Evolutionary conservation across 2,113 vertebrate genomes (phyloP).

Genomic region (Stomatorhinus ivindoensis): DNA sequence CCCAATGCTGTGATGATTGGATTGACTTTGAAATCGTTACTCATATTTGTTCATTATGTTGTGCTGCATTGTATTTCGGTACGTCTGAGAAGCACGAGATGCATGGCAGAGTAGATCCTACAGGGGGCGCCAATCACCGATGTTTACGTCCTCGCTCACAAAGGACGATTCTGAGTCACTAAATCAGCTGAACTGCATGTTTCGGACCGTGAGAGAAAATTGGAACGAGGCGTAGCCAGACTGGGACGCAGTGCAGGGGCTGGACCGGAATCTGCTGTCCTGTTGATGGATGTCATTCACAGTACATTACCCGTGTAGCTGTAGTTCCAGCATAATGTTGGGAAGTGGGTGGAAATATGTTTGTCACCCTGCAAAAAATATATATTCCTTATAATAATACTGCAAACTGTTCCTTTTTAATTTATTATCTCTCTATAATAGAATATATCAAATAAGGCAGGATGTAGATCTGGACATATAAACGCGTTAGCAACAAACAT

Average conservation of each 20-base stretch:
- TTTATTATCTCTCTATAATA: not conserved
- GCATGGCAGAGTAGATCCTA: not conserved
- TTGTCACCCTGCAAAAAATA: not conserved
- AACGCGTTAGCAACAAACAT: not conserved
- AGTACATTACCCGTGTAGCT: not conserved
- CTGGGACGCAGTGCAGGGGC: not conserved
- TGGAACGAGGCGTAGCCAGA: not conserved
- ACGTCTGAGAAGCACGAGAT: not conserved
- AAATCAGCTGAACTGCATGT: not conserved
- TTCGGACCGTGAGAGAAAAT: not conserved
- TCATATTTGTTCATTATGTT: not conserved
- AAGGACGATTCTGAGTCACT: not conserved
- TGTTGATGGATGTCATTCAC: not conserved
- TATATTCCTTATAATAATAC: not conserved
- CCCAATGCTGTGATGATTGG: not conserved
- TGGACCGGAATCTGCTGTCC: not conserved
- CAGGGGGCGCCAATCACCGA: not conserved
- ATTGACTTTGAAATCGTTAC: not conserved
- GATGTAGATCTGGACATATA: not conserved
- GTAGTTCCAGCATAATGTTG: not conserved
- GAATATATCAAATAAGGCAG: not conserved
- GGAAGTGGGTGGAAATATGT: constrained; percentile 1
- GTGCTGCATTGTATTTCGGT: not conserved
- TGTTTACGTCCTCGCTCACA: not conserved
- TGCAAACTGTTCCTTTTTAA: not conserved